Conservation (phyloP, 2,888 invertebrate species). For the Phengaris arion region DNA sequence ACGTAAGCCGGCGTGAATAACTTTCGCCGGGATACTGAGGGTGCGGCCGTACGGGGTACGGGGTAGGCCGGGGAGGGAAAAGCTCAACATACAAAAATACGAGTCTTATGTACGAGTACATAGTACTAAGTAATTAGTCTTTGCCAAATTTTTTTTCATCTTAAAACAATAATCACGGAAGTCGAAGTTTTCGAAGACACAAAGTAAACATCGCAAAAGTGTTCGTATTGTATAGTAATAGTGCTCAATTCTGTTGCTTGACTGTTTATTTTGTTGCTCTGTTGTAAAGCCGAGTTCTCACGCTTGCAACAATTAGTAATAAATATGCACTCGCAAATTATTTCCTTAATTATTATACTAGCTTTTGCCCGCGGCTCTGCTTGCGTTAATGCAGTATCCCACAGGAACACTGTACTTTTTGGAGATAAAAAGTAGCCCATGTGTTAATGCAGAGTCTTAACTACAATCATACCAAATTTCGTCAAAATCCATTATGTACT, state of each 20-base stretch:
- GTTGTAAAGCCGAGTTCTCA: neutral
- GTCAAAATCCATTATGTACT: too few relatives aligned
- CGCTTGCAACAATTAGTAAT: slow-evolving; percentile 19
- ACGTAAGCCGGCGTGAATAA: too few relatives aligned
- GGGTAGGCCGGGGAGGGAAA: neutral
- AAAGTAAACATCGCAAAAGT: neutral
- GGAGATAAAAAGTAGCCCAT: too few relatives aligned
- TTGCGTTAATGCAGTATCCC: too few relatives aligned
- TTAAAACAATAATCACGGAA: slow-evolving; percentile 9
- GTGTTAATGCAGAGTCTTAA: too few relatives aligned
- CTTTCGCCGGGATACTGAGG: too few relatives aligned
- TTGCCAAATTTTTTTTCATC: neutral
- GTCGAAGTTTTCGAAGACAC: neutral
- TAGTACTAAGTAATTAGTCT: neutral
- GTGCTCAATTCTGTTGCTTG: neutral
- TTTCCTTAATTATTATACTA: slow-evolving; percentile 3
- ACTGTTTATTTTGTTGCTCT: neutral
- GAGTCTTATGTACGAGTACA: neutral
- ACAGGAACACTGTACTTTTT: too few relatives aligned
- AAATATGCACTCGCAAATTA: slow-evolving; percentile 20
- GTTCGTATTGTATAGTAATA: neutral
- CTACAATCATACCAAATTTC: too few relatives aligned
- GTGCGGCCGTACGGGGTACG: too few relatives aligned
- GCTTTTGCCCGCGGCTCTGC: too few relatives aligned
- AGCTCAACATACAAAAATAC: neutral